These are phyloP conservation scores for Syngnathus acus DNA, from an alignment of 2,797 vertebrate species.

Conservation along the genomic window DNA sequence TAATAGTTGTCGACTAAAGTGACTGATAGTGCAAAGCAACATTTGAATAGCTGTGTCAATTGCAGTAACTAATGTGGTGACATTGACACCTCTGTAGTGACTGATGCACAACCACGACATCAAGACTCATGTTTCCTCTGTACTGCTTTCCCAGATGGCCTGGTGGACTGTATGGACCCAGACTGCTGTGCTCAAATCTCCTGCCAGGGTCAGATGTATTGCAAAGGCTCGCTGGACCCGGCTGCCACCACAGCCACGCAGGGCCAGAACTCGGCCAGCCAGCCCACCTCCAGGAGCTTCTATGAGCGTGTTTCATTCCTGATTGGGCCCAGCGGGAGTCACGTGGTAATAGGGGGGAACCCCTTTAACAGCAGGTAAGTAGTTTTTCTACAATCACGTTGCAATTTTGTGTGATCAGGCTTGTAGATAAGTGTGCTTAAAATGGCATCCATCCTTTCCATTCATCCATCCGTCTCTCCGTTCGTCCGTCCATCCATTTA, in stretches of 20 bases:
- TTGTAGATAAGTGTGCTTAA: background rate
- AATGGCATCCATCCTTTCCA: background rate
- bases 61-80: too few relatives aligned
- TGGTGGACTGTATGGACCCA: constrained; percentile 95
- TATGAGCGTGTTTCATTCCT: constrained; percentile 89
- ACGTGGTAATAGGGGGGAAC: constrained; percentile 85
- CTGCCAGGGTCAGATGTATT: constrained; percentile 91
- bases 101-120: constrained; percentile 26
- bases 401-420: background rate
- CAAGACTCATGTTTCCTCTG: constrained; percentile 15
- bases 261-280: constrained; percentile 70
- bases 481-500: too few relatives aligned
- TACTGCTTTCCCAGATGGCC: constrained; percentile 80
- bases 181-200: constrained; percentile 93
- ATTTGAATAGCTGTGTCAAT: background rate
- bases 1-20: too few relatives aligned
- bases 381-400: constrained; percentile 37
- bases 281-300: constrained; percentile 81
- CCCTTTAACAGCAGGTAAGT: constrained; percentile 92
- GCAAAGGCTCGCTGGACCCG: constrained; percentile 90
- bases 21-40: too few relatives aligned
- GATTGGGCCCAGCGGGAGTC: constrained; percentile 84
- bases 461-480: too few relatives aligned
- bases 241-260: constrained; percentile 77
- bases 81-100: background rate